Percentiles rank a stretch among this genome's conserved stretches.
Evolutionary conservation across 1,140 invertebrate genomes (phyloP).

Genomic region (Diploscapter pachys): DNA sequence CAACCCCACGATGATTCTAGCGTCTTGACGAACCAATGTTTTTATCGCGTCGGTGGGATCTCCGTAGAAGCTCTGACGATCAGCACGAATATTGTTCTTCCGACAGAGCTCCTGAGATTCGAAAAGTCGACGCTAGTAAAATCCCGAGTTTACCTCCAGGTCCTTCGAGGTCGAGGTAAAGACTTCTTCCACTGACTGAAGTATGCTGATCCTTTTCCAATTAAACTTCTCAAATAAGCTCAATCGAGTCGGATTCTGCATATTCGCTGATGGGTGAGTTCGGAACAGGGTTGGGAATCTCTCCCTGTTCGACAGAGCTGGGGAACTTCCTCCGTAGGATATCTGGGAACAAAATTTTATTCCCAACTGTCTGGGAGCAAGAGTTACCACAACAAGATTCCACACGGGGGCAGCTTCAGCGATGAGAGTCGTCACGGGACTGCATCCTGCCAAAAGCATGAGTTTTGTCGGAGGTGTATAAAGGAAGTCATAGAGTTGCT

Average conservation of each 20-base stretch:
- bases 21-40: slow-evolving; percentile 84
- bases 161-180: slow-evolving; percentile 99
- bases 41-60: slow-evolving; percentile 85
- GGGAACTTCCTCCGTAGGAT: slow-evolving; percentile 95
- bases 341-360: slow-evolving; percentile 67
- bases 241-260: slow-evolving; percentile 90
- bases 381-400: slow-evolving; percentile 91
- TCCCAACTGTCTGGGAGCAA: neutral
- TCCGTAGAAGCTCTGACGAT: slow-evolving; percentile 90
- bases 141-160: slow-evolving; percentile 67
- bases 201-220: slow-evolving; percentile 91
- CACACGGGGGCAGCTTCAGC: slow-evolving; percentile 99
- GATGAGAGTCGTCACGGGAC: slow-evolving; percentile 97
- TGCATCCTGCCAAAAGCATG: slow-evolving; percentile 86
- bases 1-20: slow-evolving; percentile 91
- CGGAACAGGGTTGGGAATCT: slow-evolving; percentile 96
- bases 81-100: slow-evolving; percentile 84
- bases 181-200: slow-evolving; percentile 97
- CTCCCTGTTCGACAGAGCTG: slow-evolving; percentile 91
- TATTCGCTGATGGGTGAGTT: slow-evolving; percentile 96
- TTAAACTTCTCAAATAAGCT: slow-evolving; percentile 93
- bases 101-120: slow-evolving; percentile 73
- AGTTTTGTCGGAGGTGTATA: slow-evolving; percentile 93
- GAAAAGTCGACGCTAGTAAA: neutral
- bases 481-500: slow-evolving; percentile 95